Percentiles rank a stretch among this genome's conserved stretches.
Evolutionary conservation across 2,888 invertebrate genomes (phyloP).

Genomic region (Meiosimyza decipiens): DNA sequence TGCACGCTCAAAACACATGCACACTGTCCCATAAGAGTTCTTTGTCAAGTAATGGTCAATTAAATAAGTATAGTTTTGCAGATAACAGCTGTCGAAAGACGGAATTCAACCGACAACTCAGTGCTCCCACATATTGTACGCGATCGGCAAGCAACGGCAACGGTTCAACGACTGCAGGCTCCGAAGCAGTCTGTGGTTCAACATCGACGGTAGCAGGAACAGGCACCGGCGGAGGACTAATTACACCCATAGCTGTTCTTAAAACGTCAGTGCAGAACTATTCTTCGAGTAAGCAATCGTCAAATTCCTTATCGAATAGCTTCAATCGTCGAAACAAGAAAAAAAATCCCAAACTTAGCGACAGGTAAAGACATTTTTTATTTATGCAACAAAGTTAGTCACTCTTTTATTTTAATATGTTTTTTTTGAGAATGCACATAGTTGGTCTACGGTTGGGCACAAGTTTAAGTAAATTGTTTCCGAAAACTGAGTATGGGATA

Average conservation of each 20-base stretch:
- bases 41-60: constrained; percentile 63
- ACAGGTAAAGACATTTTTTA: constrained; percentile 57
- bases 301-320: constrained; percentile 65
- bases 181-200: constrained; percentile 53
- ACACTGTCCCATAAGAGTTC: constrained; percentile 61
- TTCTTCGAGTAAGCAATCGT: constrained; percentile 50
- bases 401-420: no score
- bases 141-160: constrained; percentile 57
- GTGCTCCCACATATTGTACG: constrained; percentile 65
- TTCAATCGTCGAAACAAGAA: constrained; percentile 64
- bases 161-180: constrained; percentile 56
- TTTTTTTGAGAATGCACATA: neutral
- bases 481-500: no score
- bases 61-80: constrained; percentile 64
- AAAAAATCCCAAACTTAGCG: constrained; percentile 64
- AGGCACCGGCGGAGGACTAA: constrained; percentile 44
- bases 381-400: no score
- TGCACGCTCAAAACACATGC: constrained; percentile 53
- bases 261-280: constrained; percentile 34
- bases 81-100: constrained; percentile 64
- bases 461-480: neutral
- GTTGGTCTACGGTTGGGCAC: no score
- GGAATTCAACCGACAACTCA: constrained; percentile 67
- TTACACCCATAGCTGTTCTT: constrained; percentile 29
- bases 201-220: constrained; percentile 62